Percentiles rank a stretch among this genome's conserved stretches.
These are phyloP conservation scores for Scelioninae gen. 2 DNA, from an alignment of 2,888 invertebrate genomes.

Conservation along the genomic window DNA sequence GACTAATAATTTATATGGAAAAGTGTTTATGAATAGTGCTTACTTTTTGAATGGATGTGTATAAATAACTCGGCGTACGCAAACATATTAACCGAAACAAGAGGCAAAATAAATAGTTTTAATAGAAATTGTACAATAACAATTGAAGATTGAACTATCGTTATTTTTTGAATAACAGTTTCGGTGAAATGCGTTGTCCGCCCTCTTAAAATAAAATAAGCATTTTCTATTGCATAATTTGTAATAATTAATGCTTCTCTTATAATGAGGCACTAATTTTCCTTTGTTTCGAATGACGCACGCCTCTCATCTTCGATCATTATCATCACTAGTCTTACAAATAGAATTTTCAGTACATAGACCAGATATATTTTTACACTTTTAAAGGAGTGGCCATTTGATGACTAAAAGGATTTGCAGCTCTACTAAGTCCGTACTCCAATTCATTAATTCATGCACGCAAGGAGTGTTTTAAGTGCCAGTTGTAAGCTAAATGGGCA, in stretches of 20 bases:
- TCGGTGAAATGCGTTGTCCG: too few species aligned
- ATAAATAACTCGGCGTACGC: too few species aligned
- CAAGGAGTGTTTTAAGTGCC: constrained; percentile 58
- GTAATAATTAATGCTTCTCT: too few species aligned
- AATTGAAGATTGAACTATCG: too few species aligned
- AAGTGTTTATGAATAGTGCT: too few species aligned
- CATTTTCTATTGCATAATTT: constrained; percentile 19
- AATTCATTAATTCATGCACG: constrained; percentile 60
- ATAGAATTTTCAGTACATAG: constrained; percentile 51
- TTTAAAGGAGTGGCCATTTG: constrained; percentile 59
- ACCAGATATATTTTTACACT: constrained; percentile 57
- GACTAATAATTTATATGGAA: too few species aligned
- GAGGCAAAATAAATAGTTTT: too few species aligned
- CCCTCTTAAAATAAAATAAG: constrained; percentile 1
- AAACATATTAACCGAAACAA: too few species aligned
- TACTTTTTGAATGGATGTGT: too few species aligned
- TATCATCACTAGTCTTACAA: constrained; percentile 53
- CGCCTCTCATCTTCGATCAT: constrained; percentile 25
- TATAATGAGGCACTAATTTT: constrained; percentile 27
- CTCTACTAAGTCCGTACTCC: constrained; percentile 55
- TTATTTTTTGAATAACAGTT: too few species aligned
- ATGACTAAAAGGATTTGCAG: constrained; percentile 60
- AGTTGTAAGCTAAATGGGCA: constrained; percentile 55
- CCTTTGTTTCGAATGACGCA: constrained; percentile 34
- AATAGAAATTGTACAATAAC: too few species aligned